Evolutionary conservation across 1,140 invertebrate species (phyloP), one percentile per base, ranked within the genome.

Genomic region (Hylaeus volcanicus): DNA sequence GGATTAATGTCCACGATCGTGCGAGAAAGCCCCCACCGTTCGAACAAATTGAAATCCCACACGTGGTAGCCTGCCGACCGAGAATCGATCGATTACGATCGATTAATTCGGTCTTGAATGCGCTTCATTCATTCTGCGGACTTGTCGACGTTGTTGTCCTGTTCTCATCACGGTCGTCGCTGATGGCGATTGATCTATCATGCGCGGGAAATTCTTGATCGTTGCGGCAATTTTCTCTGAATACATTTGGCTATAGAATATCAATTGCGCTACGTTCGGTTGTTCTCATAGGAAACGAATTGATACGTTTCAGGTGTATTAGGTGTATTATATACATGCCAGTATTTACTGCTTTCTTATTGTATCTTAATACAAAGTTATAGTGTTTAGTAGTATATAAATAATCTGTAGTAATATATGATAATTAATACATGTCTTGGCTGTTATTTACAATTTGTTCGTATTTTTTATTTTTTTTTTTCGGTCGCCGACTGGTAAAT

Each of bases 121-220:
- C 58, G 53, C 14, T 71, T 74, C 65, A 70, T 84, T 84, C 70
- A 70, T 83, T 58, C 75, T 75, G 1, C 63, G 41, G 45, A 39
- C 39, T 55, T 55, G 2, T 69, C 64, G 45, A 72, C 39, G 45
- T 69, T 64, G 66, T 76, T 74, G 76, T 77, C 69, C 53, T 74
- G 61, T 58, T 81, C 71, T 66, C 84, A 82, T 88, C 82, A 60
- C 82, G 80, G 79, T 86, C 85, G 87, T 87, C 88, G 81, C 83
- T 83, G 68, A 79, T 73, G 61, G 53, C 76, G 63, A 84, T 80
- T 78, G 77, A 84, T 81, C 77, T 63, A 84, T 84, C 72, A 45
- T n/a, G 61, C 55, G 11, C 15, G 55, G 51, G 43, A 48, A 61
- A 75, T 74, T 26, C 56, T 66, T 68, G 79, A 79, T 74, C 81